A percentile compares a stretch with the other conserved stretches of the same genome.
Evolutionary conservation across 1,140 invertebrate species (phyloP).

Genomic region (Protaetia brevitarsis): DNA sequence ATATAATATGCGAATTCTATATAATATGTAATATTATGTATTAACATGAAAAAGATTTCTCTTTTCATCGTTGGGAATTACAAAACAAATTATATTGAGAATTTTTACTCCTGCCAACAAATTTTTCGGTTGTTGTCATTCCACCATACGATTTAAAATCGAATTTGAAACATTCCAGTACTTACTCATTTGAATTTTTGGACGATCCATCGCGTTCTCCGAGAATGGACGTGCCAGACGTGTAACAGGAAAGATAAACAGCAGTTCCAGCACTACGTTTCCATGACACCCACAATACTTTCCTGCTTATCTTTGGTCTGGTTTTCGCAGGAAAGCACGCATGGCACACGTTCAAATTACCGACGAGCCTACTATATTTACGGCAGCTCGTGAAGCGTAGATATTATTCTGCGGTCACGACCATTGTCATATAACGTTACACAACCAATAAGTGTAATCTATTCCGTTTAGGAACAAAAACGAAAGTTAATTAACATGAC

Average conservation of each 20-base stretch:
- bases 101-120: too few relatives aligned
- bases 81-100: too few relatives aligned
- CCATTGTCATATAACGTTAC: constrained; percentile 4
- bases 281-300: constrained; percentile 12
- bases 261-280: not conserved
- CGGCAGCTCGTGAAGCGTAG: not conserved
- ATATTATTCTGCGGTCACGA: not conserved
- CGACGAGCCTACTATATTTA: constrained; percentile 1
- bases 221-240: not conserved
- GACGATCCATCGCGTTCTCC: not conserved
- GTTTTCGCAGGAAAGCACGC: not conserved
- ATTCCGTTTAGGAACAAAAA: not conserved
- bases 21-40: too few relatives aligned
- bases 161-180: too few relatives aligned
- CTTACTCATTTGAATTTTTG: not conserved
- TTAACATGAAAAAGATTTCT: too few relatives aligned
- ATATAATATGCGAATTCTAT: too few relatives aligned
- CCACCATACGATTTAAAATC: too few relatives aligned
- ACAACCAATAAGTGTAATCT: not conserved
- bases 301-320: constrained; percentile 4
- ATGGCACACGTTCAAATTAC: constrained; percentile 11
- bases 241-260: not conserved
- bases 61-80: too few relatives aligned
- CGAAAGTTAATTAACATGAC: constrained; percentile 2
- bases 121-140: too few relatives aligned